Conservation (phyloP, 2,113 vertebrate genomes). For the Numenius arquata region DNA sequence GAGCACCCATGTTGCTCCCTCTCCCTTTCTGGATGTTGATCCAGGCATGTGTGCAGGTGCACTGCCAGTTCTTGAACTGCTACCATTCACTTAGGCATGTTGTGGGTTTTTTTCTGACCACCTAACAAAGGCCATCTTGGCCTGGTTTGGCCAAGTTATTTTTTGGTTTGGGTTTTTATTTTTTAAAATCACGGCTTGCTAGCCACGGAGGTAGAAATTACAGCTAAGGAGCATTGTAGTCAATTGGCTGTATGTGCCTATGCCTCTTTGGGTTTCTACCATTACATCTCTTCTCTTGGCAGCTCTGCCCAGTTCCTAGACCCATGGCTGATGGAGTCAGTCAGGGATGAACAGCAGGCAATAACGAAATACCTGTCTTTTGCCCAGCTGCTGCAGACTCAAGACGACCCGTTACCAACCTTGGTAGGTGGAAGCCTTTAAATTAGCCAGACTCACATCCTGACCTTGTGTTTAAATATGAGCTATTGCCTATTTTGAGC, state of each 20-base stretch:
- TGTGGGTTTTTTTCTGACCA: neutral
- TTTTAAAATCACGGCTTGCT: neutral
- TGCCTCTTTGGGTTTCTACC: neutral
- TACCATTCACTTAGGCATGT: neutral
- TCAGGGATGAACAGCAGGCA: neutral
- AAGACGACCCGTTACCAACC: neutral
- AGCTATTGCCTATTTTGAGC: neutral
- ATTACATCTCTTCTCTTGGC: neutral
- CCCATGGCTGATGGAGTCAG: neutral
- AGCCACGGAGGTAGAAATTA: neutral
- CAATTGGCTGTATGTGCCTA: neutral
- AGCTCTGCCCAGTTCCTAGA: neutral
- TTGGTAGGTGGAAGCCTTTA: neutral
- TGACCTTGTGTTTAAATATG: neutral
- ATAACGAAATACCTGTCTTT: neutral
- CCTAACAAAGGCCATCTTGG: neutral
- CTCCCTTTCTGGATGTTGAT: neutral
- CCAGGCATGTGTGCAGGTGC: rapidly evolving
- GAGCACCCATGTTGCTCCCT: neutral
- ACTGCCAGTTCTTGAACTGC: neutral
- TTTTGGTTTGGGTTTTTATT: neutral
- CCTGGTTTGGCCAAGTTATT: neutral
- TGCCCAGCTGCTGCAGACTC: neutral
- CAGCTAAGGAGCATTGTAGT: neutral
- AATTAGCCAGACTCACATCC: neutral